A percentile compares a stretch with the other conserved stretches of the same genome.
Evolutionary conservation across 2,888 invertebrate genomes (phyloP).

Genomic region (Drosophila longiperda): DNA sequence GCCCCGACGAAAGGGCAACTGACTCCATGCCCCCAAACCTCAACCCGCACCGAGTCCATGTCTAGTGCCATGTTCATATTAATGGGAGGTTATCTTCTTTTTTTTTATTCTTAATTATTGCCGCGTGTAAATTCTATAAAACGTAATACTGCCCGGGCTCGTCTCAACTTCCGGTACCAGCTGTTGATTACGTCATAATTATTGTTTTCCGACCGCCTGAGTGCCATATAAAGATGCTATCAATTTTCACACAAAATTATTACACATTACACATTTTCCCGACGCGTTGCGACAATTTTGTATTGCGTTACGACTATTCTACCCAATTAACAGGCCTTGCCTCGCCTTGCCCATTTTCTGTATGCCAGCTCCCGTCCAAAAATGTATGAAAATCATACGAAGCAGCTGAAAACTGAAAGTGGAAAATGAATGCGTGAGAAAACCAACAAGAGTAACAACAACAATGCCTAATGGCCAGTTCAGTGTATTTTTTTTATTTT

Average conservation of each 20-base stretch:
- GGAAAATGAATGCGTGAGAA: conserved; percentile 78
- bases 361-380: conserved; percentile 51
- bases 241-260: conserved; percentile 73
- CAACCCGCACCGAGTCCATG: not conserved
- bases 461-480: conserved; percentile 55
- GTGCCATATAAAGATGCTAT: conserved; percentile 67
- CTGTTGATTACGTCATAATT: conserved; percentile 68
- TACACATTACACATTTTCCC: conserved; percentile 45
- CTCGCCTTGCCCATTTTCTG: conserved; percentile 41
- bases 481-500: conserved; percentile 19
- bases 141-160: conserved; percentile 16
- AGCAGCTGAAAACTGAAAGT: conserved; percentile 68
- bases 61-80: conserved; percentile 16
- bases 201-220: conserved; percentile 18
- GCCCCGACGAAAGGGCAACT: conserved; percentile 40
- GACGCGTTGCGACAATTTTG: conserved; percentile 42
- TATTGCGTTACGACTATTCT: conserved; percentile 46
- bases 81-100: conserved; percentile 3
- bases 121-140: conserved; percentile 30
- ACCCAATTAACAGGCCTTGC: conserved; percentile 64
- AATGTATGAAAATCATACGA: conserved; percentile 65
- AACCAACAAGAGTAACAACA: conserved; percentile 55
- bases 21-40: conserved; percentile 1
- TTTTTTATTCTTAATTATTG: not conserved
- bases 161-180: conserved; percentile 57